A percentile compares a stretch with the other conserved stretches of the same genome.
Evolutionary conservation across 2,113 vertebrate genomes (phyloP).

Genomic region (Seriola rivoliana): DNA sequence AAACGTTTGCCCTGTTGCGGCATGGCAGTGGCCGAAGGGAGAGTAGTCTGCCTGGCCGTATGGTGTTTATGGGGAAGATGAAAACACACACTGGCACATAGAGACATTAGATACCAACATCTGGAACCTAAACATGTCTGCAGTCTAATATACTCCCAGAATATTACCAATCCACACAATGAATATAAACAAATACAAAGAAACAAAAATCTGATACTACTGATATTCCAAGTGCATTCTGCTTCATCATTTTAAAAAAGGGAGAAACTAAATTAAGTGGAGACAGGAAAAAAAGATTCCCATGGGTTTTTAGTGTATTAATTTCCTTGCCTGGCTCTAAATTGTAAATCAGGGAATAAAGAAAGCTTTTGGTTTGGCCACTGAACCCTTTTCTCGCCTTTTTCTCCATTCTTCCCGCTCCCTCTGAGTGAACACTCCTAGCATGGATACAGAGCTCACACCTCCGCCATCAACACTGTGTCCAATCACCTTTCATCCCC

Average conservation of each 20-base stretch:
- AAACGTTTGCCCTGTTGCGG: slow-evolving; percentile 32
- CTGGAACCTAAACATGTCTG: slow-evolving; percentile 54
- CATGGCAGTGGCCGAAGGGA: slow-evolving; percentile 44
- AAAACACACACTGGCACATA: slow-evolving; percentile 31
- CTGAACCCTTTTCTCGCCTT: slow-evolving; percentile 42
- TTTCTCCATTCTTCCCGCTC: slow-evolving; percentile 55
- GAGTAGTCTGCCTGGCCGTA: slow-evolving; percentile 45
- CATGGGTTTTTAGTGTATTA: neutral
- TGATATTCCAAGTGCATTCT: neutral
- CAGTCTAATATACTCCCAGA: slow-evolving; percentile 21
- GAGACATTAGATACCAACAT: slow-evolving; percentile 43
- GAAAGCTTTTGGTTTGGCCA: slow-evolving; percentile 28
- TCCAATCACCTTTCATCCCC: slow-evolving; percentile 83
- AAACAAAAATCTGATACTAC: neutral
- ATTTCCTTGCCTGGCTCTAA: neutral
- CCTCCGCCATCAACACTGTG: slow-evolving; percentile 74
- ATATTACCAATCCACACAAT: slow-evolving; percentile 8
- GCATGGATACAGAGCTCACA: slow-evolving; percentile 84
- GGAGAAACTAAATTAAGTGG: neutral
- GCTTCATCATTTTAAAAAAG: slow-evolving; percentile 17
- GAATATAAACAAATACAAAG: slow-evolving; percentile 17
- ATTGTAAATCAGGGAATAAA: slow-evolving; percentile 29
- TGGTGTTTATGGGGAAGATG: slow-evolving; percentile 49
- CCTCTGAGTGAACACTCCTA: slow-evolving; percentile 72
- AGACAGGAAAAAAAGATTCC: slow-evolving; percentile 10